Conservation (phyloP, 2,113 vertebrate genomes). For the Leuciscus idus region DNA sequence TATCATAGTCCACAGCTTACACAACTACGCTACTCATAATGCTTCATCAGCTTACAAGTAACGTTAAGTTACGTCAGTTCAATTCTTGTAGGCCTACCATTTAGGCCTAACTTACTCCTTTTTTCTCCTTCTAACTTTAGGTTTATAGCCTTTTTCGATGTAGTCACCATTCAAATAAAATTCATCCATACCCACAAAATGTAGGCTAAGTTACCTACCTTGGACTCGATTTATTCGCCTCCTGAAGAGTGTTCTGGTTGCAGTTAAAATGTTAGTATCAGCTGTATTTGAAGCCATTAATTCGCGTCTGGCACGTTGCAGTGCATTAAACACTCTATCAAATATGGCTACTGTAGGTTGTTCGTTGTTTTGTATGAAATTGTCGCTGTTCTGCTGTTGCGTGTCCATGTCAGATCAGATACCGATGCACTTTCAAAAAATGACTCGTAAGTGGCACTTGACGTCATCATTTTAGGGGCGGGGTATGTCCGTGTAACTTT, state of each 20-base stretch:
- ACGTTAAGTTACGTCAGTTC: too few species aligned
- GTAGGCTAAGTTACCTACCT: too few species aligned
- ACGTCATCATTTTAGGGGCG: not conserved
- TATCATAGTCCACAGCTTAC: too few species aligned
- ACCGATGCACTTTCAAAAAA: not conserved
- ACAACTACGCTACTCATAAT: too few species aligned
- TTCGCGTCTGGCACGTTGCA: not conserved
- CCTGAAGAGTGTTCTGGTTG: not conserved
- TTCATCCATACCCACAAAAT: too few species aligned
- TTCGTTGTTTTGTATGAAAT: not conserved
- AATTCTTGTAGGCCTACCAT: too few species aligned
- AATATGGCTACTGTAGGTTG: not conserved
- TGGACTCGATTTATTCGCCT: not conserved
- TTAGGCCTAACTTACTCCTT: too few species aligned
- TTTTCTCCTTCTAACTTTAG: too few species aligned
- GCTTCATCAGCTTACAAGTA: too few species aligned
- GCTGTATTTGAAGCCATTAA: not conserved
- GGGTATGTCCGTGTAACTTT: not conserved
- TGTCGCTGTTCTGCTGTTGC: not conserved
- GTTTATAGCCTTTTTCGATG: too few species aligned
- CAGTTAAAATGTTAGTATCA: not conserved
- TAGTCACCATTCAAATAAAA: too few species aligned
- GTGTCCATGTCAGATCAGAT: not conserved
- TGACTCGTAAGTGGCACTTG: not conserved
- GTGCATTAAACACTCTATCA: constrained; percentile 6